These are phyloP conservation scores for Clarias gariepinus DNA, from an alignment of 2,113 vertebrate genomes.

Conservation along the genomic window DNA sequence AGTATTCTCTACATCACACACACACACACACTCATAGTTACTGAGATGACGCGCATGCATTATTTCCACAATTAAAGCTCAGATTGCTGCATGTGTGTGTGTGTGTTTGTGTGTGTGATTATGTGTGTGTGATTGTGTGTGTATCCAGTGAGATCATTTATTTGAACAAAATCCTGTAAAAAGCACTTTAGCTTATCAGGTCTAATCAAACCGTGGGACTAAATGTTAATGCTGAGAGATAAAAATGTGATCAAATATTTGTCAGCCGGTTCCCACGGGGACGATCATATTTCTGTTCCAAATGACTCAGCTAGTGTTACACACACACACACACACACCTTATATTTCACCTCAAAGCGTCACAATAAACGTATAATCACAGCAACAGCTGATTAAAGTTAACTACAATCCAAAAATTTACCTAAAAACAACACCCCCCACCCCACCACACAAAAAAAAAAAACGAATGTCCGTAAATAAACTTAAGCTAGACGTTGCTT, in stretches of 20 bases:
- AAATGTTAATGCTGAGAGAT: slow-evolving; percentile 1
- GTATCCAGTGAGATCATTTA: background rate
- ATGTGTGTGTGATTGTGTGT: background rate
- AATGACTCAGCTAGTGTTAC: background rate
- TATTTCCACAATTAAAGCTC: background rate
- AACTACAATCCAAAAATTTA: no score
- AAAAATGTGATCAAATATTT: slow-evolving; percentile 15
- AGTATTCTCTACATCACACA: no score
- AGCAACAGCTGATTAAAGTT: no score
- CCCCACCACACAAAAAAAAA: no score
- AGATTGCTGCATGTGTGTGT: background rate
- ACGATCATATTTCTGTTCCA: background rate
- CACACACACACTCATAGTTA: background rate
- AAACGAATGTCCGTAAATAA: no score
- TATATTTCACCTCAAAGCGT: no score
- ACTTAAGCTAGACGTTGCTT: no score
- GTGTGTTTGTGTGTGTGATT: background rate
- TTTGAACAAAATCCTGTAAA: background rate
- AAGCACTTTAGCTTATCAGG: background rate
- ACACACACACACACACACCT: background rate
- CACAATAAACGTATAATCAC: no score
- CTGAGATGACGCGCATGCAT: background rate
- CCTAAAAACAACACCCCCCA: no score
- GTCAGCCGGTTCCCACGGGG: slow-evolving; percentile 7
- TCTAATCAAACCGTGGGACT: slow-evolving; percentile 4